Conservation (phyloP, 2,888 invertebrate genomes). For the Phengaris arion region DNA sequence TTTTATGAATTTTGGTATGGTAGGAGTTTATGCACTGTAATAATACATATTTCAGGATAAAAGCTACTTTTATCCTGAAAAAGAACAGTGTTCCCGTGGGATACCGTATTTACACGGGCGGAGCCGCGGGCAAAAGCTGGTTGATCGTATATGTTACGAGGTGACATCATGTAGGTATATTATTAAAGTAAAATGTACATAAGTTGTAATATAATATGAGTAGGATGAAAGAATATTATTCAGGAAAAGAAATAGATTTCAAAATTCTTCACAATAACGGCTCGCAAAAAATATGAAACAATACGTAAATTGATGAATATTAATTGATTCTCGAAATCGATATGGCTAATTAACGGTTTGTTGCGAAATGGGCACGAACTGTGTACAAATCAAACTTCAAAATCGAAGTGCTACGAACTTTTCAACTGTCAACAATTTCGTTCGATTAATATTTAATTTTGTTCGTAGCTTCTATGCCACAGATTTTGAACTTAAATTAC, state of each 20-base stretch:
- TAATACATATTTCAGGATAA: too few relatives aligned
- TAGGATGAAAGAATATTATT: not conserved
- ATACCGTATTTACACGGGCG: too few relatives aligned
- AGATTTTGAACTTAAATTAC: not conserved
- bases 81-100: too few relatives aligned
- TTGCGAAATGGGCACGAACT: constrained; percentile 35
- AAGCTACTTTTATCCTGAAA: too few relatives aligned
- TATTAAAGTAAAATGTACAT: too few relatives aligned
- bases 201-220: too few relatives aligned
- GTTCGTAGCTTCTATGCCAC: not conserved
- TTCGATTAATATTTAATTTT: constrained; percentile 16
- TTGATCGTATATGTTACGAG: too few relatives aligned
- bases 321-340: constrained; percentile 44
- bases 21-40: too few relatives aligned
- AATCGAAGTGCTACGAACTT: not conserved
- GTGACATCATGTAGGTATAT: too few relatives aligned
- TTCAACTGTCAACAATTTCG: constrained; percentile 1
- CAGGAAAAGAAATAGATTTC: not conserved
- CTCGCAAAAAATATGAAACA: not conserved
- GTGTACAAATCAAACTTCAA: not conserved
- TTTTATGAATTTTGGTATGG: too few relatives aligned
- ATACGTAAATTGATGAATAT: constrained; percentile 20
- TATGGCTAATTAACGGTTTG: constrained; percentile 59
- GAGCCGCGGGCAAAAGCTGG: too few relatives aligned
- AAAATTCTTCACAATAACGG: not conserved